Base-by-base conservation (phyloP, 1,140 invertebrate species). In the Whitmania pigra region DNA sequence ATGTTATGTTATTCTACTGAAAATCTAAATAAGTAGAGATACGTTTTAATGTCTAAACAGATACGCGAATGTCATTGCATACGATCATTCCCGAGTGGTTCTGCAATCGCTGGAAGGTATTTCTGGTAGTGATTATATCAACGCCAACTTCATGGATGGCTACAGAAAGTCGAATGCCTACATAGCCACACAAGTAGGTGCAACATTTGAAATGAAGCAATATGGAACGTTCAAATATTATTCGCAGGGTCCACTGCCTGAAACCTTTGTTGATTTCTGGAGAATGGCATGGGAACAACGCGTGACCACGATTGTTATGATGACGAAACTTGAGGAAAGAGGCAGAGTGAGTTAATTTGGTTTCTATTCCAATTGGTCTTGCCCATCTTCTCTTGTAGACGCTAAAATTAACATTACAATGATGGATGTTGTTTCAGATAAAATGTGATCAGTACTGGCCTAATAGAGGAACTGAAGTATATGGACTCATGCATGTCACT, bases 1-100 rank as follows among this genome's bases (percentile, higher is more conserved):
- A n/a, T n/a, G n/a, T n/a, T n/a, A n/a, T n/a, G n/a, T n/a, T n/a
- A 31, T 22, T 25, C 18, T 25, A 25, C 22, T 63, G 11, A 7
- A 15, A 13, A 3, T 63, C 57, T 15, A 17, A 7, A 63, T 63
- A 25, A 63, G 4, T 63, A 7, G 57, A 6, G 29, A 49, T 15
- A 11, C 9, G 40, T 49, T 63, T 63, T 18, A n/a, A 63, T 25
- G 29, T 25, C 57, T 13, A 63, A 49, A 49, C 2, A 88, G 97
- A 49, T 98, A 98, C 81, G 96, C 96, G 9, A 99, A 99, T 81
- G 96, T 99, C 0, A 96, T 98, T 20, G 95, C 97, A 0, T 99
- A 71, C 57, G 71, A 71, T 29, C 71, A 71, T 36, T 60, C 94
- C n/a, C 86, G 97, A 20, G 96, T 99, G 0, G 92, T 97, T 69